Evolutionary conservation across 2,113 vertebrate genomes (phyloP).

Genomic region (Sinocyclocheilus anophthalmus): DNA sequence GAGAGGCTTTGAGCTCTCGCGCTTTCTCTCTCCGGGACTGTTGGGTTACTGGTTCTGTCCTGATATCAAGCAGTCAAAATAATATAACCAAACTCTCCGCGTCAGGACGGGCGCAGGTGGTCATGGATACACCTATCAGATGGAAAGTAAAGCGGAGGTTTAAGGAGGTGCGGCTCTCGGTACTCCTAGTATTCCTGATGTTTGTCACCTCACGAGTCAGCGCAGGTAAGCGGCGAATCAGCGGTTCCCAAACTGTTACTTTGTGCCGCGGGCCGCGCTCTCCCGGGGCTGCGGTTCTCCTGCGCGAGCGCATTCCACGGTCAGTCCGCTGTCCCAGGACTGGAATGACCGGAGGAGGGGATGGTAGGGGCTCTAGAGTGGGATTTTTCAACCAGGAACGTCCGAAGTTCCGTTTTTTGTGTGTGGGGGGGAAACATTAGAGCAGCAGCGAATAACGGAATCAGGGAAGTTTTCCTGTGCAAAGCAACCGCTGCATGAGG

Average conservation of each 20-base stretch:
- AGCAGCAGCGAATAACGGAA: slow-evolving; percentile 2
- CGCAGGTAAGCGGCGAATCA: slow-evolving; percentile 75
- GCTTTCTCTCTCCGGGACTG: slow-evolving; percentile 69
- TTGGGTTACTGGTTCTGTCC: slow-evolving; percentile 64
- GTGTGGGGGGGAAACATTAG: neutral
- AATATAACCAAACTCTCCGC: slow-evolving; percentile 53
- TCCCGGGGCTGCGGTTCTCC: neutral
- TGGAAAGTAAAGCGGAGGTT: slow-evolving; percentile 84
- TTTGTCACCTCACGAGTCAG: slow-evolving; percentile 75
- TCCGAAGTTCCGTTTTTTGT: neutral
- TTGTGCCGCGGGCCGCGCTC: slow-evolving; percentile 11
- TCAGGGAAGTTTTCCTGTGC: neutral
- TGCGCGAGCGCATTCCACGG: neutral
- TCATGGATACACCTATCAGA: slow-evolving; percentile 82
- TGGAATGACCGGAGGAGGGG: slow-evolving; percentile 31
- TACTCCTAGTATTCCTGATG: slow-evolving; percentile 73
- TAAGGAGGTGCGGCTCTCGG: slow-evolving; percentile 73
- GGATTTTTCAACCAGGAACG: slow-evolving; percentile 4
- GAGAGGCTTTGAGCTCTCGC: slow-evolving; percentile 67
- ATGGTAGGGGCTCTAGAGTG: slow-evolving; percentile 8
- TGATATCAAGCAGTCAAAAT: slow-evolving; percentile 57
- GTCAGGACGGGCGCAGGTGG: slow-evolving; percentile 74
- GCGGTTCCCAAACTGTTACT: slow-evolving; percentile 11
- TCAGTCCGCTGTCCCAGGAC: slow-evolving; percentile 19
- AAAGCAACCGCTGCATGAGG: neutral